phyloP scores from a whole-genome alignment of 2,888 invertebrate genomes.

The Xylocampa areola region DNA sequence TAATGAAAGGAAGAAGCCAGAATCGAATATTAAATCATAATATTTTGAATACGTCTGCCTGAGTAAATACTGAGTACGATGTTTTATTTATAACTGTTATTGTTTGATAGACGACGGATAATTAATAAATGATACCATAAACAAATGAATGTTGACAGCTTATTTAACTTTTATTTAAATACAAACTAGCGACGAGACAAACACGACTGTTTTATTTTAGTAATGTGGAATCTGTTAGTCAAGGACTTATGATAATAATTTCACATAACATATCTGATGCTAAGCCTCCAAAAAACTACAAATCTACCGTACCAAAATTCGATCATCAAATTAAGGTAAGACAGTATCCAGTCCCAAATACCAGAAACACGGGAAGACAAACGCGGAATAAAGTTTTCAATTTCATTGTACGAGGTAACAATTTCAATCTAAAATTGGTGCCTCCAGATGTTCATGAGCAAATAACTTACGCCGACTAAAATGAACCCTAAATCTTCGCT shows the following conservation, averaged over 20 bases:
- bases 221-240: background rate
- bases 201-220: background rate
- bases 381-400: conserved; percentile 70
- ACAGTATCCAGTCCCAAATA: conserved; percentile 27
- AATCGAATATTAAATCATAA: conserved; percentile 62
- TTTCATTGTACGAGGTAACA: conserved; percentile 74
- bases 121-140: conserved; percentile 12
- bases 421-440: conserved; percentile 81
- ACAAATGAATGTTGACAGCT: conserved; percentile 2
- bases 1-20: conserved; percentile 69
- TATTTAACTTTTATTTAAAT: background rate
- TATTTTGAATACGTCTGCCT: conserved; percentile 46
- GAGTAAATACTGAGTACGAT: conserved; percentile 37
- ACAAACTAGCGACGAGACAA: background rate
- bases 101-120: conserved; percentile 23
- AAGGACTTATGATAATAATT: too few relatives aligned
- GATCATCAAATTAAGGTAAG: conserved; percentile 7
- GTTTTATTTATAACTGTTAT: conserved; percentile 32
- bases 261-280: background rate
- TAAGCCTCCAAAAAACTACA: background rate
- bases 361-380: conserved; percentile 52
- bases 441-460: conserved; percentile 85
- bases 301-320: conserved; percentile 9
- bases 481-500: conserved; percentile 86
- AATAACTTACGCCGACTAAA: conserved; percentile 84